phyloP scores from a whole-genome alignment of 2,888 invertebrate species.

The Cactoblastis cactorum region DNA sequence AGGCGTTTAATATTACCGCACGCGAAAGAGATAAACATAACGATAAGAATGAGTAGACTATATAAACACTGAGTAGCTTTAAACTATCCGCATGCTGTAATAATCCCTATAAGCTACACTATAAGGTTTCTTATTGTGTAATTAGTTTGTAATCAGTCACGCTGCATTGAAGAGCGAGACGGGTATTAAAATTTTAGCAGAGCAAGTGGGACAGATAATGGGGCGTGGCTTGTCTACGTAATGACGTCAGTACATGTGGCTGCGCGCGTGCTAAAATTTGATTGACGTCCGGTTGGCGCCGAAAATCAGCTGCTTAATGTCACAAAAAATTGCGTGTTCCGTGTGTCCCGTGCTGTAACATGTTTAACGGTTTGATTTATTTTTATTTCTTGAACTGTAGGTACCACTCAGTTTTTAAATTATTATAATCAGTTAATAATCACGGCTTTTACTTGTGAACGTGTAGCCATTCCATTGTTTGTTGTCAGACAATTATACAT shows the following conservation, averaged over 20 bases:
- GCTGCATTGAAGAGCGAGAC: slow-evolving; percentile 55
- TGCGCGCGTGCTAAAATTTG: slow-evolving; percentile 55
- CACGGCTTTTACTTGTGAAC: no score
- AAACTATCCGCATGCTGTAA: slow-evolving; percentile 28
- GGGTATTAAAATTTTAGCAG: slow-evolving; percentile 26
- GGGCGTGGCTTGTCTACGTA: slow-evolving; percentile 50
- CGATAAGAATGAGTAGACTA: slow-evolving; percentile 38
- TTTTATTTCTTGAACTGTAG: not conserved
- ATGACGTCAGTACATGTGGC: slow-evolving; percentile 68
- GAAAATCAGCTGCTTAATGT: slow-evolving; percentile 69
- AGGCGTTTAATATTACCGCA: slow-evolving; percentile 37
- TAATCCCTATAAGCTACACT: slow-evolving; percentile 28
- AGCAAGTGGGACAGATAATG: slow-evolving; percentile 42
- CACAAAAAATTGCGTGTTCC: slow-evolving; percentile 42
- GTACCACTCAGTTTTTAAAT: no score
- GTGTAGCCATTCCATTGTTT: no score
- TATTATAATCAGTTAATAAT: no score
- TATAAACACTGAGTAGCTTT: slow-evolving; percentile 29
- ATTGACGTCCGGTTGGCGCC: slow-evolving; percentile 52
- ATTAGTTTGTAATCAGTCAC: slow-evolving; percentile 41
- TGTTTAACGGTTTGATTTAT: not conserved
- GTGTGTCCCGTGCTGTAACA: slow-evolving; percentile 5
- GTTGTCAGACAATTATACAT: no score
- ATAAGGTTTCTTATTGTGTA: slow-evolving; percentile 38
- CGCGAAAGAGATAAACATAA: slow-evolving; percentile 39